phyloP scores from a whole-genome alignment of 2,888 invertebrate genomes.

The Drosophila cyrtoloma region DNA sequence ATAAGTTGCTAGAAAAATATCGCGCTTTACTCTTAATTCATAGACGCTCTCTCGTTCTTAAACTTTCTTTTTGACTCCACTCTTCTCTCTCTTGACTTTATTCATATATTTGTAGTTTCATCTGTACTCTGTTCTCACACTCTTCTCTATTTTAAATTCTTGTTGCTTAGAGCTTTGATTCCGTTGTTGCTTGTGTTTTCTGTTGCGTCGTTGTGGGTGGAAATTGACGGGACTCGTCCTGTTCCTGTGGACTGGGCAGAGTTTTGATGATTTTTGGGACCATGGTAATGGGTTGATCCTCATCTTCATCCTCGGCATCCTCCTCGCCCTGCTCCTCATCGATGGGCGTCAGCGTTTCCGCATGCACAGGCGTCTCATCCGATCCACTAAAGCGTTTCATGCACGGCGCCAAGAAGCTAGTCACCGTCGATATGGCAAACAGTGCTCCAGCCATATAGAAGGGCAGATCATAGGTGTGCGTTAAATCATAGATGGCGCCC shows the following conservation, averaged over 20 bases:
- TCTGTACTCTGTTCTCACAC: constrained; percentile 20
- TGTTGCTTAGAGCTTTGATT: constrained; percentile 81
- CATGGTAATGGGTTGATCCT: constrained; percentile 91
- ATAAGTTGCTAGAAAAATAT: constrained; percentile 70
- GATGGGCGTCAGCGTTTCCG: constrained; percentile 92
- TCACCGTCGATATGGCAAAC: constrained; percentile 93
- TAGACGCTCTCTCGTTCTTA: constrained; percentile 16
- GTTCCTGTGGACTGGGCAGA: constrained; percentile 88
- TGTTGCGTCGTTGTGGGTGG: constrained; percentile 47
- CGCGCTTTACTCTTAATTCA: constrained; percentile 43
- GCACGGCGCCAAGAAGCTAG: constrained; percentile 93
- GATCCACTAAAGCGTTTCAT: constrained; percentile 87
- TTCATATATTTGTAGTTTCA: constrained; percentile 37
- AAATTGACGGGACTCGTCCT: constrained; percentile 72
- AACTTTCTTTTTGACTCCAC: constrained; percentile 5
- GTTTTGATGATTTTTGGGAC: constrained; percentile 92
- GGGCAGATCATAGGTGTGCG: constrained; percentile 93
- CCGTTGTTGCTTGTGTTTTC: constrained; percentile 56
- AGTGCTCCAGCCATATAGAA: constrained; percentile 97
- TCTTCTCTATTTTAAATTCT: constrained; percentile 47
- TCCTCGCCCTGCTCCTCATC: constrained; percentile 94
- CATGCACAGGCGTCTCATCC: constrained; percentile 88
- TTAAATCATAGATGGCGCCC: constrained; percentile 96
- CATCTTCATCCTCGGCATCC: constrained; percentile 91
- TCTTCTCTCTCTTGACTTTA: constrained; percentile 13